These are phyloP conservation scores for Galerucella nymphaeae DNA, from an alignment of 2,888 invertebrate genomes.

Conservation along the genomic window DNA sequence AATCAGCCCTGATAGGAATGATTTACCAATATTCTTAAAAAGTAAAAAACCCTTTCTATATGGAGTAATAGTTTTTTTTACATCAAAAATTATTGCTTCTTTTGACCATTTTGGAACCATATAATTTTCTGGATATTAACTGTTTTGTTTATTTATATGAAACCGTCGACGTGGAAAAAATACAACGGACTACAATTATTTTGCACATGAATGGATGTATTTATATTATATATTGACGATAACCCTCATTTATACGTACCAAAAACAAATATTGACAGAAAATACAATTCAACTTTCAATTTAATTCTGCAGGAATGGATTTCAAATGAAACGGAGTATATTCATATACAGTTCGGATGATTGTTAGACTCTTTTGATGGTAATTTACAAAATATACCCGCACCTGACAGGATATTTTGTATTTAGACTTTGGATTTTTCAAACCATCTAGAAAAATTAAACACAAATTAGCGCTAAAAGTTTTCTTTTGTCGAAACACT, in stretches of 20 bases:
- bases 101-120: too few species aligned
- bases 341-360: slow-evolving; percentile 9
- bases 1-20: too few species aligned
- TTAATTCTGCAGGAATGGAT: not conserved
- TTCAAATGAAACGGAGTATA: not conserved
- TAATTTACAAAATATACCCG: not conserved
- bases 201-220: slow-evolving; percentile 14
- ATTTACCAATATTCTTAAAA: too few species aligned
- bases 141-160: not conserved
- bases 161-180: not conserved
- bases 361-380: not conserved
- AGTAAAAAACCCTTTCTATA: too few species aligned
- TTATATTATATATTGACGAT: slow-evolving; percentile 2
- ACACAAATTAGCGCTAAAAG: too few species aligned
- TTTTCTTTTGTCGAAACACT: too few species aligned
- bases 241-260: slow-evolving; percentile 10
- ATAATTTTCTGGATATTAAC: not conserved
- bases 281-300: slow-evolving; percentile 20
- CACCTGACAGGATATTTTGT: not conserved
- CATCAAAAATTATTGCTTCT: too few species aligned
- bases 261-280: slow-evolving; percentile 14
- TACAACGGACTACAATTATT: slow-evolving; percentile 8
- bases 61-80: too few species aligned
- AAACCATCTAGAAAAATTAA: too few species aligned
- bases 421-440: too few species aligned